A percentile compares a stretch with the other conserved stretches of the same genome.
Conservation (phyloP, 1,140 invertebrate genomes). For the Dreissena polymorpha region DNA sequence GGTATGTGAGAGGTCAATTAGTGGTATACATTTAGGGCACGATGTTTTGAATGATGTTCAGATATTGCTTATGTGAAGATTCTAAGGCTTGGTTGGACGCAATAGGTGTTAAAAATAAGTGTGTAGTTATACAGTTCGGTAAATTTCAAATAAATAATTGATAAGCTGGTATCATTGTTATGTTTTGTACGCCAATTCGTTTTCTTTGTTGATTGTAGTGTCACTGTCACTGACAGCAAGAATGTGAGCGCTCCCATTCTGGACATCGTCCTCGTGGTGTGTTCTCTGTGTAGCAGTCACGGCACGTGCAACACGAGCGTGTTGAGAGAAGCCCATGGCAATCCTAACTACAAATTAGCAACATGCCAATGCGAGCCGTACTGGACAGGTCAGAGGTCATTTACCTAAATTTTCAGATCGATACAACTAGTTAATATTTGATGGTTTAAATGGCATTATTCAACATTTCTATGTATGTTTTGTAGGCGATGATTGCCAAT, state of each 20-base stretch:
- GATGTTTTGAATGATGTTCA: no score
- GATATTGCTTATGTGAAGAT: neutral
- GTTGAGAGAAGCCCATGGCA: conserved; percentile 28
- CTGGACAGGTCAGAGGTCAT: conserved; percentile 37
- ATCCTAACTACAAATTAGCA: conserved; percentile 41
- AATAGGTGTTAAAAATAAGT: neutral
- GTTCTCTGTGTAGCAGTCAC: conserved; percentile 36
- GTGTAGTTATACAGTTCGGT: neutral
- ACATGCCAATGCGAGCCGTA: conserved; percentile 32
- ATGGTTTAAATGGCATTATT: neutral
- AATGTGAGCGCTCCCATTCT: conserved; percentile 16
- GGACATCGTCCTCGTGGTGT: conserved; percentile 34
- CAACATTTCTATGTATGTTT: neutral
- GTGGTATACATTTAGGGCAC: no score
- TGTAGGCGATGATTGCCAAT: neutral
- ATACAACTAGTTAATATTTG: neutral
- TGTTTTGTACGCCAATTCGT: neutral
- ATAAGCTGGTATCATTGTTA: neutral
- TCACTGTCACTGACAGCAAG: conserved; percentile 17
- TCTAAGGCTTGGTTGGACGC: neutral
- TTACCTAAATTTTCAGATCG: neutral
- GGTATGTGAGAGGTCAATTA: no score
- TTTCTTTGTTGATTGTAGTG: neutral
- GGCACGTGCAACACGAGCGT: conserved; percentile 28
- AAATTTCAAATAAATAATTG: neutral